These are phyloP conservation scores for Crotalus helleri DNA, from an alignment of 2,113 vertebrate species.

Conservation along the genomic window DNA sequence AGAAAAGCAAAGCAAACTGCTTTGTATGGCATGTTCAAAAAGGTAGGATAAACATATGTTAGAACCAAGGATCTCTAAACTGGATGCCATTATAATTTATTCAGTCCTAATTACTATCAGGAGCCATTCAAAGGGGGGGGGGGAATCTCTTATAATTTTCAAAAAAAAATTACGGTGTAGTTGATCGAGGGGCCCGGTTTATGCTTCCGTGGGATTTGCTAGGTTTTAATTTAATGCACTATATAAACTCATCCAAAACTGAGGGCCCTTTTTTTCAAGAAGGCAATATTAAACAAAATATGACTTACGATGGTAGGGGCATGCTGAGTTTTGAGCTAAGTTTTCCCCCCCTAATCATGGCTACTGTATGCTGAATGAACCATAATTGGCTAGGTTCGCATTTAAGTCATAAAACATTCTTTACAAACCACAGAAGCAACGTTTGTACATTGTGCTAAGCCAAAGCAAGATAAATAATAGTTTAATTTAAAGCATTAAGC, in stretches of 20 bases:
- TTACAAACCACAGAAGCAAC: neutral
- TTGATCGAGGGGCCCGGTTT: neutral
- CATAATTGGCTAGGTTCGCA: neutral
- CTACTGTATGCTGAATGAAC: neutral
- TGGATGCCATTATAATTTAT: neutral
- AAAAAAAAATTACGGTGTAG: neutral
- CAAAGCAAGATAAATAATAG: neutral
- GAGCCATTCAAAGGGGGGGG: neutral
- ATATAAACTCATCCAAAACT: neutral
- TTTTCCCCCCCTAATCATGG: neutral
- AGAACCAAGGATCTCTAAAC: neutral
- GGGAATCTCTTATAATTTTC: neutral
- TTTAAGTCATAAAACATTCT: neutral
- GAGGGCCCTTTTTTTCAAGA: neutral
- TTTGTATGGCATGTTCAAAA: neutral
- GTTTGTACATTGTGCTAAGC: neutral
- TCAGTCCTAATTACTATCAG: neutral
- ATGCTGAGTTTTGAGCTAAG: neutral
- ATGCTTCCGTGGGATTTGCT: neutral
- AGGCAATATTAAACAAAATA: neutral
- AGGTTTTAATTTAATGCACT: neutral
- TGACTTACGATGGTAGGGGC: neutral
- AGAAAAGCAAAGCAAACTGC: neutral
- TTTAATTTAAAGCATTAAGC: neutral
- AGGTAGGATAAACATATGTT: neutral